A percentile compares a stretch with the other conserved stretches of the same genome.
phyloP scores from a whole-genome alignment of 2,888 invertebrate species.

The Tethea ocularis region DNA sequence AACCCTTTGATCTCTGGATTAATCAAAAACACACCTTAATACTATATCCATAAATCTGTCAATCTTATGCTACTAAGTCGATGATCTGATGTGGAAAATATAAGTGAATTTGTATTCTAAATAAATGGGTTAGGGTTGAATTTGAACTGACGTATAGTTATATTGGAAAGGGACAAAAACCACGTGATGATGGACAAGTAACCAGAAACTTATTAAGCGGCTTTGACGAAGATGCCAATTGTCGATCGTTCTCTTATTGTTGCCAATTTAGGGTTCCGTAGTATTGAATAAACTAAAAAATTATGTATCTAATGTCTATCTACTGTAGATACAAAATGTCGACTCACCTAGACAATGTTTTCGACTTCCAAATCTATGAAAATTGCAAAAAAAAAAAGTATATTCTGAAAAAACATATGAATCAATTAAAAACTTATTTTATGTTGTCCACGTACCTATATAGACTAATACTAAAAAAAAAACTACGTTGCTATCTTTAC shows the following conservation, averaged over 20 bases:
- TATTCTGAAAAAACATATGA: too few relatives aligned
- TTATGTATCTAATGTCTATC: not conserved
- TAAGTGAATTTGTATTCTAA: conserved; percentile 19
- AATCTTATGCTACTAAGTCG: conserved; percentile 15
- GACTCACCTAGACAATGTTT: not conserved
- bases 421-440: too few relatives aligned
- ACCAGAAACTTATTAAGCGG: conserved; percentile 73
- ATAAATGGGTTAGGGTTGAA: conserved; percentile 10
- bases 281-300: conserved; percentile 16
- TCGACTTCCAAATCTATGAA: too few relatives aligned
- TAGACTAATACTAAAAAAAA: not conserved
- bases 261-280: conserved; percentile 36
- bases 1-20: conserved; percentile 50
- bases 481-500: not conserved
- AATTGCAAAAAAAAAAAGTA: too few relatives aligned
- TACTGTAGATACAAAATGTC: not conserved
- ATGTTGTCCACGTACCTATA: too few relatives aligned
- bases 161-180: conserved; percentile 50
- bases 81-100: conserved; percentile 12
- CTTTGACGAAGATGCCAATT: conserved; percentile 73
- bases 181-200: conserved; percentile 70
- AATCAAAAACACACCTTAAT: conserved; percentile 34
- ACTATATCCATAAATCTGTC: conserved; percentile 8
- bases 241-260: conserved; percentile 57
- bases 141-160: conserved; percentile 23